Conservation (phyloP, 2,888 invertebrate genomes). For the Omphaloscelis lunosa region DNA sequence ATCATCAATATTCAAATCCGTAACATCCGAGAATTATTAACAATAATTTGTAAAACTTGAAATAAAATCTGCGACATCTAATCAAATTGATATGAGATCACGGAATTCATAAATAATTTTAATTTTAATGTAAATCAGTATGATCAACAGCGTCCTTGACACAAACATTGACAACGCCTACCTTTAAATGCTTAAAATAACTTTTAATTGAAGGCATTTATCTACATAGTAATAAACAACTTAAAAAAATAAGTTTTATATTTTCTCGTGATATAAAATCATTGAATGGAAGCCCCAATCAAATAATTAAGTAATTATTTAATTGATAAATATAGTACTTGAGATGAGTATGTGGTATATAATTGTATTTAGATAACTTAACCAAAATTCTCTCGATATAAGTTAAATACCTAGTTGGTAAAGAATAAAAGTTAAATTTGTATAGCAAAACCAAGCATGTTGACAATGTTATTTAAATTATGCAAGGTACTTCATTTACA, state of each 20-base stretch:
- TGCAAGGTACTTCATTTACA: neutral
- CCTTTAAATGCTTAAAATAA: slow-evolving; percentile 18
- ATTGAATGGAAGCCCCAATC: slow-evolving; percentile 41
- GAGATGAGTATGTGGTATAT: neutral
- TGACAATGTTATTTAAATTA: neutral
- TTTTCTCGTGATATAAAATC: neutral
- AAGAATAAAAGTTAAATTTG: neutral
- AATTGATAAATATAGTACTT: slow-evolving; percentile 2
- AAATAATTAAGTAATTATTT: slow-evolving; percentile 19
- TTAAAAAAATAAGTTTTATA: slow-evolving; percentile 4
- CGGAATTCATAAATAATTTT: slow-evolving; percentile 43
- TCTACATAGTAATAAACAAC: neutral
- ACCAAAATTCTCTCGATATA: neutral
- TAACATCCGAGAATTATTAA: slow-evolving; percentile 27
- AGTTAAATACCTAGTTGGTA: too few relatives aligned
- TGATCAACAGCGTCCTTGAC: slow-evolving; percentile 48
- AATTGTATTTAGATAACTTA: neutral
- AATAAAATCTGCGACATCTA: slow-evolving; percentile 25
- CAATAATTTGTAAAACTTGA: slow-evolving; percentile 45
- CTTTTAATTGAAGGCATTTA: slow-evolving; percentile 21
- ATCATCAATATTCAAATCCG: slow-evolving; percentile 38
- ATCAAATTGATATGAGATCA: slow-evolving; percentile 48
- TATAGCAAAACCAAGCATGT: neutral
- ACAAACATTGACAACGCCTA: slow-evolving; percentile 44
- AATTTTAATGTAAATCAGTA: slow-evolving; percentile 27